phyloP scores from a whole-genome alignment of 2,888 invertebrate species.

The Leptinotarsa haldemani region DNA sequence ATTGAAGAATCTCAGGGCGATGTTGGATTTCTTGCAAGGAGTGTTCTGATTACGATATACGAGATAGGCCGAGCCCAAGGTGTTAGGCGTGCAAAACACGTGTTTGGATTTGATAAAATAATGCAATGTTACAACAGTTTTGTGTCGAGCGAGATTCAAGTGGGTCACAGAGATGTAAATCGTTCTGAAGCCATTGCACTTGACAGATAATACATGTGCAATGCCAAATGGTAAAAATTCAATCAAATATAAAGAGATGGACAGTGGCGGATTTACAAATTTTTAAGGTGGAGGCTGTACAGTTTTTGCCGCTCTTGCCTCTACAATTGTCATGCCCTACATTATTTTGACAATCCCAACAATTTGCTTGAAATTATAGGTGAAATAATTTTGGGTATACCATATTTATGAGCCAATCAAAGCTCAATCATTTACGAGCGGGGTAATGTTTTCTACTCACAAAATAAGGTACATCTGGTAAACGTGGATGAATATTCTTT shows the following conservation, averaged over 20 bases:
- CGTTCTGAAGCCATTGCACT: neutral
- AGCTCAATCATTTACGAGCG: no score
- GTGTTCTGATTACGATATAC: constrained; percentile 36
- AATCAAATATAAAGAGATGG: neutral
- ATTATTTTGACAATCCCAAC: no score
- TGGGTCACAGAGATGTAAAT: constrained; percentile 25
- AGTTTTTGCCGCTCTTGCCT: no score
- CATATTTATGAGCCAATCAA: no score
- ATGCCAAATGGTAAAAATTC: neutral
- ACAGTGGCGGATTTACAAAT: no score
- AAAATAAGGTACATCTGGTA: no score
- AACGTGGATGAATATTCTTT: no score
- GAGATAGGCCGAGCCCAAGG: constrained; percentile 35
- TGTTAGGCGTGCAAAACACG: constrained; percentile 35
- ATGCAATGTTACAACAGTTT: constrained; percentile 32
- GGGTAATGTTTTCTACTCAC: no score
- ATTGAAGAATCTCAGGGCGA: constrained; percentile 33
- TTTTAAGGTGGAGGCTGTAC: no score
- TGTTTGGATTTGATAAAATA: constrained; percentile 33
- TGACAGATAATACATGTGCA: neutral
- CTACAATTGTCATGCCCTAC: no score
- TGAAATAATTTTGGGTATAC: no score
- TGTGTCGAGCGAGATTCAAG: constrained; percentile 22
- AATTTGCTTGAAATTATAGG: no score
- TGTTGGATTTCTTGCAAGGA: constrained; percentile 31